phyloP scores from a whole-genome alignment of 2,888 invertebrate genomes.

The Tethea ocularis region DNA sequence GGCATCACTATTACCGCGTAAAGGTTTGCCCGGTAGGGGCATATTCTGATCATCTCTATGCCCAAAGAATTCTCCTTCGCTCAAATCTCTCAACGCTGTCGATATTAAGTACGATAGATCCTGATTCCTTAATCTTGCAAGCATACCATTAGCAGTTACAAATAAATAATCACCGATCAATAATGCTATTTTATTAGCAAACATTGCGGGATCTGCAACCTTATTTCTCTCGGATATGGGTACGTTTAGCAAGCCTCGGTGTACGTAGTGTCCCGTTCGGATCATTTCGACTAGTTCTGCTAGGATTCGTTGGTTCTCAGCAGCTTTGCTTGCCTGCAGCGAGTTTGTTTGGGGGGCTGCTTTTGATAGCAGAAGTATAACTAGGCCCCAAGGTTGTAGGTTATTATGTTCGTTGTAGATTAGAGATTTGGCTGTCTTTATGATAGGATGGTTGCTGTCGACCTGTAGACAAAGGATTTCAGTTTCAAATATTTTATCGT shows the following conservation, averaged over 20 bases:
- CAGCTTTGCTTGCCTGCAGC: constrained; percentile 82
- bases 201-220: constrained; percentile 88
- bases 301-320: constrained; percentile 77
- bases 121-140: constrained; percentile 87
- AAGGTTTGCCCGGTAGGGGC: constrained; percentile 86
- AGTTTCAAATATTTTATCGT: neutral
- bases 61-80: constrained; percentile 92
- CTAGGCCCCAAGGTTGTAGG: constrained; percentile 93
- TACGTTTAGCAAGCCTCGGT: constrained; percentile 84
- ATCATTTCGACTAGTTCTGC: constrained; percentile 94
- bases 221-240: constrained; percentile 74
- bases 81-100: constrained; percentile 90
- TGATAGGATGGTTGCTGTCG: constrained; percentile 93
- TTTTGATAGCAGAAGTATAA: constrained; percentile 92
- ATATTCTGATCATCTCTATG: constrained; percentile 89
- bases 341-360: constrained; percentile 85
- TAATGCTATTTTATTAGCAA: constrained; percentile 94
- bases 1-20: constrained; percentile 41
- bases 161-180: constrained; percentile 93
- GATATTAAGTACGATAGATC: constrained; percentile 92
- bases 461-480: constrained; percentile 65
- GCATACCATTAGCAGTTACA: constrained; percentile 91
- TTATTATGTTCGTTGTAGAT: constrained; percentile 92
- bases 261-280: constrained; percentile 92
- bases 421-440: constrained; percentile 92